Conservation (phyloP, 30 jellyfish, hydroid and myxozoan species). For the Aurelia sp. region DNA sequence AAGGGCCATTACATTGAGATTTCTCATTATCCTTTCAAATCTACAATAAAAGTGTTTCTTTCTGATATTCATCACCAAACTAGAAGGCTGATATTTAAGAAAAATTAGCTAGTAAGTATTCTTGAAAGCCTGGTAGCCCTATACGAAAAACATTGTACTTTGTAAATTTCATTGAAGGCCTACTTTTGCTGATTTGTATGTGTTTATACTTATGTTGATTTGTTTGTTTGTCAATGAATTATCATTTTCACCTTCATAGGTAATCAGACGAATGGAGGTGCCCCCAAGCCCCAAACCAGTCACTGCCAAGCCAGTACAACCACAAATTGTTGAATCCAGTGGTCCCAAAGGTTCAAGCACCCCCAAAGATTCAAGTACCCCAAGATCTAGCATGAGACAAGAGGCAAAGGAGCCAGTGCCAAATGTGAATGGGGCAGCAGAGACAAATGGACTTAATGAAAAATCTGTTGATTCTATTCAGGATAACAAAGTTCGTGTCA, state of each 20-base stretch:
- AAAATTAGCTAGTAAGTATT: too few relatives aligned
- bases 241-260: background rate
- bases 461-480: slow-evolving; percentile 26
- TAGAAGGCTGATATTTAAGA: too few relatives aligned
- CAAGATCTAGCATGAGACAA: slow-evolving; percentile 16
- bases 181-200: background rate
- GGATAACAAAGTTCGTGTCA: slow-evolving; percentile 39
- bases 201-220: too few relatives aligned
- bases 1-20: too few relatives aligned
- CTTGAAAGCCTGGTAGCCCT: too few relatives aligned
- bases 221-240: too few relatives aligned
- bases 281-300: slow-evolving; percentile 53
- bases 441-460: slow-evolving; percentile 27
- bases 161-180: background rate
- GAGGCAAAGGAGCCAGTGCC: slow-evolving; percentile 12
- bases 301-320: background rate
- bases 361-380: slow-evolving; percentile 41
- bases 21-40: too few relatives aligned
- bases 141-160: too few relatives aligned
- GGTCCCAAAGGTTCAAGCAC: slow-evolving; percentile 56
- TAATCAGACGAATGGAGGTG: slow-evolving; percentile 42
- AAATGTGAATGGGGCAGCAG: background rate
- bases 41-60: too few relatives aligned
- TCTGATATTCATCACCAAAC: too few relatives aligned
- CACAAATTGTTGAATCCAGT: background rate